phyloP scores from a whole-genome alignment of 2,113 vertebrate genomes.

The Brachypteracias leptosomus region DNA sequence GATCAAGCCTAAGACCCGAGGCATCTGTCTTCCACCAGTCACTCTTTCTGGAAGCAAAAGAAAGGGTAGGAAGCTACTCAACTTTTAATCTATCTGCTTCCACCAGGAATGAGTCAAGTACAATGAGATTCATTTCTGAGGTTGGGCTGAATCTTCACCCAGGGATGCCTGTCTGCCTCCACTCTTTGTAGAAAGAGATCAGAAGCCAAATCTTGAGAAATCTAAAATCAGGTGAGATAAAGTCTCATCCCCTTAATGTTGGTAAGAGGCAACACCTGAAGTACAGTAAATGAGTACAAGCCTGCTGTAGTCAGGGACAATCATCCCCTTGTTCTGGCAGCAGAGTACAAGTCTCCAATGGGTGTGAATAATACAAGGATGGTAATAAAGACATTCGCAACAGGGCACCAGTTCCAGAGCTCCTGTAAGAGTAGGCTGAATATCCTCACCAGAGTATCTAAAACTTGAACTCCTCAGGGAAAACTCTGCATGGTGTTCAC shows the following conservation, averaged over 20 bases:
- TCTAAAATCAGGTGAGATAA: background rate
- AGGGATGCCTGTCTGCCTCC: background rate
- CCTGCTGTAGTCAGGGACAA: background rate
- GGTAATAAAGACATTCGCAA: background rate
- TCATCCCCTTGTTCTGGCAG: background rate
- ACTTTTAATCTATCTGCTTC: background rate
- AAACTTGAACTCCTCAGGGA: background rate
- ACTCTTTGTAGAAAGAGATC: background rate
- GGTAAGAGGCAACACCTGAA: background rate
- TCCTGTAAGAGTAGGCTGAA: background rate
- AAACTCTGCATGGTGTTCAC: background rate
- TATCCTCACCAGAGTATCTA: background rate
- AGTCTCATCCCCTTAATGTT: background rate
- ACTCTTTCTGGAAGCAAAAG: background rate
- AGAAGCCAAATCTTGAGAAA: background rate
- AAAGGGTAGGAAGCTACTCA: background rate
- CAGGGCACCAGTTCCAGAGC: background rate
- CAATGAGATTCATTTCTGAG: background rate
- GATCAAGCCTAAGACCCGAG: background rate
- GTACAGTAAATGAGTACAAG: background rate
- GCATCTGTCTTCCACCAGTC: background rate
- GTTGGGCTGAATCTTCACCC: background rate
- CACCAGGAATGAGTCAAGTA: background rate
- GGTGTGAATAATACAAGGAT: background rate
- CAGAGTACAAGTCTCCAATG: background rate